A percentile compares a stretch with the other conserved stretches of the same genome.
phyloP scores from a whole-genome alignment of 2,888 invertebrate genomes.

The Cosmorhoe ocellata region DNA sequence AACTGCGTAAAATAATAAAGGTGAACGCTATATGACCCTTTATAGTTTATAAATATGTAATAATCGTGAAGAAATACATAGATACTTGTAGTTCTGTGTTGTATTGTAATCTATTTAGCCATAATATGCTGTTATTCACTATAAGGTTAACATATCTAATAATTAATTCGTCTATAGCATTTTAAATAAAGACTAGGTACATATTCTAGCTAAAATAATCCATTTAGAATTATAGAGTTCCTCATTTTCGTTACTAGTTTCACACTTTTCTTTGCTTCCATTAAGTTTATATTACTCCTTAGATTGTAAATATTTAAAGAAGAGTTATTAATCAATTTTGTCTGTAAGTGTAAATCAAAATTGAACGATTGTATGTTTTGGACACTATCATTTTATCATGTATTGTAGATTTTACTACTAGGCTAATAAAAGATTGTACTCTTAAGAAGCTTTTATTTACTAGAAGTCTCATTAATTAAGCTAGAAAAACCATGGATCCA shows the following conservation, averaged over 20 bases:
- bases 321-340: constrained; percentile 63
- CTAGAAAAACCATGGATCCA: too few species aligned
- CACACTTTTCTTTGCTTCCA: constrained; percentile 58
- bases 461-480: not conserved
- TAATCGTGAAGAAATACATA: too few species aligned
- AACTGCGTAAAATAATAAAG: too few species aligned
- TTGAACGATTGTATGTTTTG: constrained; percentile 76
- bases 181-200: too few species aligned
- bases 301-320: constrained; percentile 63
- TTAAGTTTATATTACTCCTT: constrained; percentile 61
- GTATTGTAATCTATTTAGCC: constrained; percentile 20
- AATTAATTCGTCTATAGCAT: not conserved
- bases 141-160: not conserved
- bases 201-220: not conserved
- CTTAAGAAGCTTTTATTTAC: constrained; percentile 34
- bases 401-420: constrained; percentile 64
- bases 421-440: constrained; percentile 58
- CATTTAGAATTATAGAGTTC: too few species aligned
- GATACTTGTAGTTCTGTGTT: too few species aligned
- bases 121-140: constrained; percentile 9
- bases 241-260: constrained; percentile 47
- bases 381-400: constrained; percentile 69
- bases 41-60: too few species aligned
- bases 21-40: too few species aligned
- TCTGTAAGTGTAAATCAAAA: constrained; percentile 66